phyloP scores from a whole-genome alignment of 2,113 vertebrate genomes.

The Talpa occidentalis region DNA sequence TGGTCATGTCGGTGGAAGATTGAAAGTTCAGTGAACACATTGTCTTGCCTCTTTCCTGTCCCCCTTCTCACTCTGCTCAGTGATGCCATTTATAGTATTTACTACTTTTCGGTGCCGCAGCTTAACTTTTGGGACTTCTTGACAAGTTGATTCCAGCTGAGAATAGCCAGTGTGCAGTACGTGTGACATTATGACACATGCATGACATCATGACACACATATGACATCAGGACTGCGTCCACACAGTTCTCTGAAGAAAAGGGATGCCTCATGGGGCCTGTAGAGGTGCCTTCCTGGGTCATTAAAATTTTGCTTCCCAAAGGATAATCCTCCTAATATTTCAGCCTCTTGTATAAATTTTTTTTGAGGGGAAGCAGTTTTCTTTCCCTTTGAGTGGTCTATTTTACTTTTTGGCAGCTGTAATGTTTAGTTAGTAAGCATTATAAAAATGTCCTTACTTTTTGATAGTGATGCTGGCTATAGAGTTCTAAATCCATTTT shows the following conservation, averaged over 20 bases:
- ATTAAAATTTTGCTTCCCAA: neutral
- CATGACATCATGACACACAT: no score
- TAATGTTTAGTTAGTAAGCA: slow-evolving; percentile 11
- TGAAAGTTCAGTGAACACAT: neutral
- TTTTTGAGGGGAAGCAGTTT: neutral
- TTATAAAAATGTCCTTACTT: neutral
- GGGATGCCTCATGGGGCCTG: neutral
- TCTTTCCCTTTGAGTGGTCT: neutral
- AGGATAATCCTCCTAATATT: neutral
- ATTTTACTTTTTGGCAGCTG: neutral
- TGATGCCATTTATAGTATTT: neutral
- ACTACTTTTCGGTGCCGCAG: neutral
- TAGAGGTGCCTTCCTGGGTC: neutral
- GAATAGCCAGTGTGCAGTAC: neutral
- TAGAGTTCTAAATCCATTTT: neutral
- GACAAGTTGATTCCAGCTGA: slow-evolving; percentile 16
- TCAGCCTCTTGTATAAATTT: neutral
- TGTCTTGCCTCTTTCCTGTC: neutral
- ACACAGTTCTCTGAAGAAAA: neutral
- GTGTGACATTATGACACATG: neutral
- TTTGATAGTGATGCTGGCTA: neutral
- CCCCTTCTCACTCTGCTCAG: neutral
- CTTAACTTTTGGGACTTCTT: neutral
- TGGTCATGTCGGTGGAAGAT: neutral
- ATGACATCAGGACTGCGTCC: no score